Evolutionary conservation across 2,113 vertebrate species (phyloP), one percentile per base, ranked within the genome.

Genomic region (Hucho hucho): DNA sequence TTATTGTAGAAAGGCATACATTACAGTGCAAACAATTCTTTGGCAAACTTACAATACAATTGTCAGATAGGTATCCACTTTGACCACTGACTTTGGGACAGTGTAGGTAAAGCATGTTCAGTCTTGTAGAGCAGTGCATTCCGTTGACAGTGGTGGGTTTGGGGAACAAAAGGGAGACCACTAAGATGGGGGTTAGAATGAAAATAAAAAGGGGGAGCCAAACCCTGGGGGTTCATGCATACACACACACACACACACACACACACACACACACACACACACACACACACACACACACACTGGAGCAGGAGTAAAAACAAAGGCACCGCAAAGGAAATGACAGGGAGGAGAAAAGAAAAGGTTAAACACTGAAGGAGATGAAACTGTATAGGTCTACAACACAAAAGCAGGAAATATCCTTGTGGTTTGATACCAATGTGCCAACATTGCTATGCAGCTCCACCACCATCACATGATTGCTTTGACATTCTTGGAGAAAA

Each of bases 21-120:
- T 91, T 89, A 91, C 93, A 94, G 93, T 94, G 93, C 93, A 94
- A 94, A 93, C 90, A 90, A 86, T 87, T 93, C 90, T 94, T 94
- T 94, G 92, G 93, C 90, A 92, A 91, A 92, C 87, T 70, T 89
- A 94, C 89, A 93, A 92, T 85, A 93, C 86, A 86, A 89, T 87
- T 88, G 89, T 91, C 88, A 87, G 80, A 87, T 83, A 83, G 87
- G 82, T 81, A 79, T 84, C 89, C 78, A 85, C 74, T 79, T 70
- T 83, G 88, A 90, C 75, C 87, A 70, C 80, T 75, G 72, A 43
- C 73, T 85, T 70, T 29, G 47, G 87, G 79, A 77, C 85, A 86
- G 86, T 84, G 89, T 75, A 67, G 86, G 78, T 81, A 81, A 86
- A 86, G 84, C 88, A 80, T 79, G 84, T 86, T 90, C 83, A 87